Percentiles rank a stretch among this genome's conserved stretches.
These are phyloP conservation scores for Ectropis crepuscularia DNA, from an alignment of 2,888 invertebrate genomes.

Conservation along the genomic window DNA sequence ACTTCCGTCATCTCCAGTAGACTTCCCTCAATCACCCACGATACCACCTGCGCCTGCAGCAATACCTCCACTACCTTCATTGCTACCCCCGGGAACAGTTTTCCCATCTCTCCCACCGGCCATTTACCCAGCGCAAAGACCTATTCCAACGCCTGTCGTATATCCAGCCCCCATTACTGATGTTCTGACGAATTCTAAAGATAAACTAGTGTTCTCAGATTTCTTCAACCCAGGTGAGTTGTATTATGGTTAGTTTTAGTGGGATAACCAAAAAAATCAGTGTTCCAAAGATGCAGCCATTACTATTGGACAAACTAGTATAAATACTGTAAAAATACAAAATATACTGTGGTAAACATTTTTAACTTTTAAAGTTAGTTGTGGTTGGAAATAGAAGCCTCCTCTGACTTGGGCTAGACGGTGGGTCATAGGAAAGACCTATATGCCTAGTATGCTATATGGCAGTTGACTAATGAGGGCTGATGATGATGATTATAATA, in stretches of 20 bases:
- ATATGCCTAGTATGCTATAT: too few species aligned
- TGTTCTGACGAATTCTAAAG: constrained; percentile 16
- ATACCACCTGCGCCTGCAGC: constrained; percentile 20
- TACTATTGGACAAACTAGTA: too few species aligned
- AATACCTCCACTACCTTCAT: constrained; percentile 18
- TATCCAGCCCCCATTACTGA: constrained; percentile 21
- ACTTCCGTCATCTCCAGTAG: neutral
- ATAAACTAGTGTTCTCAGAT: constrained; percentile 26
- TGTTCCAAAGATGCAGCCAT: too few species aligned
- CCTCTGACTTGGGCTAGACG: too few species aligned
- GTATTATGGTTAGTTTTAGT: neutral
- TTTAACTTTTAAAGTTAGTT: too few species aligned
- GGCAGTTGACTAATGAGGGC: too few species aligned
- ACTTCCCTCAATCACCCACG: constrained; percentile 9
- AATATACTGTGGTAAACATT: too few species aligned
- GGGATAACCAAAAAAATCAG: neutral
- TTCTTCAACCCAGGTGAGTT: constrained; percentile 36
- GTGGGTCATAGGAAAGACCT: too few species aligned
- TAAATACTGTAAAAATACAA: too few species aligned
- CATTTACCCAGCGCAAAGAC: constrained; percentile 28
- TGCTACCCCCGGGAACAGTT: constrained; percentile 26
- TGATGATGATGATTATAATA: too few species aligned
- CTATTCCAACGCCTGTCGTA: constrained; percentile 29
- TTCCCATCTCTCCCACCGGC: constrained; percentile 26
- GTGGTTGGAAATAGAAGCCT: too few species aligned